Conservation (phyloP, 30 jellyfish, hydroid and myxozoan genomes). For the Aurelia sp. region DNA sequence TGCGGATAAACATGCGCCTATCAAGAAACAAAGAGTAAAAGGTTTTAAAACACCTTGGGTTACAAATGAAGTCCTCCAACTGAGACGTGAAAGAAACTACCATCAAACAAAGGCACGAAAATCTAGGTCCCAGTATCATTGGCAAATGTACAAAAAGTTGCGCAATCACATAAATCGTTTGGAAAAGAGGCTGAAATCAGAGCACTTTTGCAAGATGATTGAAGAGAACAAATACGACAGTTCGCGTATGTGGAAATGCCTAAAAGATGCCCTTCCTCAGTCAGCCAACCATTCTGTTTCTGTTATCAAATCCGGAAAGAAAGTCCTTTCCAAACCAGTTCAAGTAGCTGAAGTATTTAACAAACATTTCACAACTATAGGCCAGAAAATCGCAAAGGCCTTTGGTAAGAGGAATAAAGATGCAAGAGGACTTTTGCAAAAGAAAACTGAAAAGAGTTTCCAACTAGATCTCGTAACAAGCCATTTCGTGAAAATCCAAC, state of each 20-base stretch:
- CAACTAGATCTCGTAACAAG: too few relatives aligned
- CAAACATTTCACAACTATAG: too few relatives aligned
- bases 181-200: slow-evolving; percentile 9
- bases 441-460: too few relatives aligned
- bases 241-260: background rate
- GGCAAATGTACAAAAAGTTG: slow-evolving; percentile 80
- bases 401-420: too few relatives aligned
- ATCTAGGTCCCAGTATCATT: slow-evolving; percentile 75
- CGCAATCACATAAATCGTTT: slow-evolving; percentile 39
- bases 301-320: slow-evolving; percentile 20
- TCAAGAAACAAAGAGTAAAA: slow-evolving; percentile 32
- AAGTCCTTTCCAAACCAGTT: too few relatives aligned
- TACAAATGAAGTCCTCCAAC: too few relatives aligned
- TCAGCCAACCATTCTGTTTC: slow-evolving; percentile 59
- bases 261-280: slow-evolving; percentile 57
- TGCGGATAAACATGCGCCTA: slow-evolving; percentile 83
- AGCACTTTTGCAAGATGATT: background rate
- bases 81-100: slow-evolving; percentile 15
- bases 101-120: slow-evolving; percentile 79
- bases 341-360: too few relatives aligned
- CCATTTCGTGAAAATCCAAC: too few relatives aligned
- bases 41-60: too few relatives aligned
- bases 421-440: too few relatives aligned
- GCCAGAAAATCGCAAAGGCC: too few relatives aligned
- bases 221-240: background rate